Evolutionary conservation across 1,140 invertebrate species (phyloP).

Genomic region (Riptortus pedestris): DNA sequence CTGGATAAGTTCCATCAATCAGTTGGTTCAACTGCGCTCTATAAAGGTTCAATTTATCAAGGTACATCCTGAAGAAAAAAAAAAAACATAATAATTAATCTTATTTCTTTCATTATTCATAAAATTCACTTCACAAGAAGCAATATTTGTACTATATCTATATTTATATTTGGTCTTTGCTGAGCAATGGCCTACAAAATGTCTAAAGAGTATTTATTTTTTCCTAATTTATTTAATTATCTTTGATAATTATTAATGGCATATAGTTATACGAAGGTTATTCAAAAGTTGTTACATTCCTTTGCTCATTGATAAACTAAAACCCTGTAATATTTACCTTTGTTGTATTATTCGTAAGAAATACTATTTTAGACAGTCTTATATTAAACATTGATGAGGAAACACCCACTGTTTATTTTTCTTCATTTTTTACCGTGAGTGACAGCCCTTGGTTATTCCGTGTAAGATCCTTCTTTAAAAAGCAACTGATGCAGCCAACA

Average conservation of each 20-base stretch:
- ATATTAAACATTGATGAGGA: no score
- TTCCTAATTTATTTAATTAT: background rate
- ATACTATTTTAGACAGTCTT: no score
- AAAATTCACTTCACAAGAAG: conserved; percentile 18
- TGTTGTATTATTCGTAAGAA: no score
- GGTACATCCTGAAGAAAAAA: conserved; percentile 65
- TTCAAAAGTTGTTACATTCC: no score
- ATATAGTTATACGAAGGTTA: no score
- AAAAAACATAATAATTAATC: background rate
- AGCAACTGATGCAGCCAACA: no score
- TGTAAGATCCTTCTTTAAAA: no score
- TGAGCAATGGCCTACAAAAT: background rate
- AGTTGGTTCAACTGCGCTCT: conserved; percentile 85
- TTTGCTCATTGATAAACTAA: no score
- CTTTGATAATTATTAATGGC: background rate
- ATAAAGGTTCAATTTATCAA: conserved; percentile 78
- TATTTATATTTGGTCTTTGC: background rate
- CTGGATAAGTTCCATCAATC: conserved; percentile 73
- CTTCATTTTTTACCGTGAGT: no score
- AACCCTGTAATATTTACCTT: no score
- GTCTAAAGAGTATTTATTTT: background rate
- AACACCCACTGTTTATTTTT: no score
- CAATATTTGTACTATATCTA: background rate
- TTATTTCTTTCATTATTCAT: background rate
- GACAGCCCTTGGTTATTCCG: no score